These are phyloP conservation scores for Plutomurus gul DNA, from an alignment of 1,140 invertebrate genomes.

Conservation along the genomic window DNA sequence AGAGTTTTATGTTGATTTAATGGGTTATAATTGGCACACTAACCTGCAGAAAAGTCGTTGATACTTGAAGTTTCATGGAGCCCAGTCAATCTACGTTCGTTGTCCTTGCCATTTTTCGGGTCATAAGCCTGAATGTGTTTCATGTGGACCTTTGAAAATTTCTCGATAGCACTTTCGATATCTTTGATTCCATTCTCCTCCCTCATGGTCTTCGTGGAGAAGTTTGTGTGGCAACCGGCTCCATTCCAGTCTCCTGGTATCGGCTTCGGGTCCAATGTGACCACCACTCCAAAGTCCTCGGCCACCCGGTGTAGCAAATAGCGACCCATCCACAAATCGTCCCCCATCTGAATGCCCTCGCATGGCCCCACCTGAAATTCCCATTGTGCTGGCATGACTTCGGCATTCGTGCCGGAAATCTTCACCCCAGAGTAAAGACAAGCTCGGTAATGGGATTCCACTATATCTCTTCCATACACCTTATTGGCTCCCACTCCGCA, in stretches of 20 bases:
- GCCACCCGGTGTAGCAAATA: conserved; percentile 68
- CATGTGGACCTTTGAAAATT: conserved; percentile 61
- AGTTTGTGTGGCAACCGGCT: conserved; percentile 68
- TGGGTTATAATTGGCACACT: no score
- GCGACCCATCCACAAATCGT: conserved; percentile 67
- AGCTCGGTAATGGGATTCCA: conserved; percentile 59
- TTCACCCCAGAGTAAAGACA: conserved; percentile 67
- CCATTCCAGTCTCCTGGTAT: conserved; percentile 70
- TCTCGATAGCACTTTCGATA: conserved; percentile 63
- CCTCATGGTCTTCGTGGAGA: conserved; percentile 65
- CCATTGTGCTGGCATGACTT: conserved; percentile 67
- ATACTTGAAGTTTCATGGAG: conserved; percentile 61
- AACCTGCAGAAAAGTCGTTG: conserved; percentile 63
- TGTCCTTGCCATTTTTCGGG: conserved; percentile 62
- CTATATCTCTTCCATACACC: conserved; percentile 67
- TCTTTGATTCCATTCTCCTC: conserved; percentile 61
- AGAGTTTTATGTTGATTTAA: no score
- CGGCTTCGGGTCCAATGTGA: conserved; percentile 67
- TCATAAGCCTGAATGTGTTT: conserved; percentile 67
- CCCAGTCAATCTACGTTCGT: conserved; percentile 61
- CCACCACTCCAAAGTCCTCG: conserved; percentile 67
- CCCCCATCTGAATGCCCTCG: conserved; percentile 65
- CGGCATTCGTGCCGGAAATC: conserved; percentile 67
- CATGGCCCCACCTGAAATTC: conserved; percentile 60
- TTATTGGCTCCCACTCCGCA: conserved; percentile 68